Conservation (phyloP, 2,113 vertebrate genomes). For the Chamaea fasciata region DNA sequence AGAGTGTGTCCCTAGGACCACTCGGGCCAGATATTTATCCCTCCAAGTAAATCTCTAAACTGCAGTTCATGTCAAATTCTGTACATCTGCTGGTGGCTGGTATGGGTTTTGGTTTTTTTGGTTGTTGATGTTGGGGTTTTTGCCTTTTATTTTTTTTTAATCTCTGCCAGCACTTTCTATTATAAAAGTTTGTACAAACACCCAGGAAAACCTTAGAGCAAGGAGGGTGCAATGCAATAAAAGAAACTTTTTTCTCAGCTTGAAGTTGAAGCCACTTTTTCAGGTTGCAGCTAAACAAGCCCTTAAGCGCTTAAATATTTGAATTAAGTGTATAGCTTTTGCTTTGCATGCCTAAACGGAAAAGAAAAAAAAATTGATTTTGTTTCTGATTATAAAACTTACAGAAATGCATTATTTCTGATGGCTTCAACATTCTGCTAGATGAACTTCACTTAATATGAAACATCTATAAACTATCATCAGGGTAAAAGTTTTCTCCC, state of each 20-base stretch:
- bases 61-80: not conserved
- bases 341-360: not conserved
- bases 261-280: not conserved
- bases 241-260: not conserved
- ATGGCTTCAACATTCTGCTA: not conserved
- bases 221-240: not conserved
- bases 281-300: not conserved
- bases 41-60: not conserved
- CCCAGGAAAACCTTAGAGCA: not conserved
- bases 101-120: not conserved
- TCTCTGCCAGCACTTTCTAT: not conserved
- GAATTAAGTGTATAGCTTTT: not conserved
- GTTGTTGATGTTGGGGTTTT: not conserved
- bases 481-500: not conserved
- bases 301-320: not conserved
- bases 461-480: not conserved
- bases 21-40: not conserved
- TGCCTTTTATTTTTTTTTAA: too few species aligned
- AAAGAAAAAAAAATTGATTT: not conserved
- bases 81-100: not conserved
- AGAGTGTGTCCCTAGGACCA: not conserved
- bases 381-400: not conserved
- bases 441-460: not conserved
- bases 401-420: not conserved
- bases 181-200: not conserved